Percentiles rank a stretch among this genome's conserved stretches.
Evolutionary conservation across 2,113 vertebrate species (phyloP).

Genomic region (human (Homo sapiens)): GRCh38 chr3:174425001-174425500

Average conservation of each 20-base stretch:
- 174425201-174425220: background rate
- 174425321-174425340: background rate
- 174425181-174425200: background rate
- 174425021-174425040: background rate
- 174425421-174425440: background rate
- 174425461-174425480: background rate
- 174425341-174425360: background rate
- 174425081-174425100: background rate
- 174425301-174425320: background rate
- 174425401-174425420: background rate
- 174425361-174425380: background rate
- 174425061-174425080: rapidly evolving
- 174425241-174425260: background rate
- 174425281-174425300: background rate
- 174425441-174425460: background rate
- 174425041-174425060: background rate
- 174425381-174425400: background rate
- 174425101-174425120: background rate
- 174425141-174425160: too few relatives aligned
- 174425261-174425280: background rate
- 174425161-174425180: background rate
- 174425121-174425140: background rate
- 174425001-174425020: background rate
- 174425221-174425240: background rate
- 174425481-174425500: background rate